Conservation (phyloP, 2,888 invertebrate genomes). For the Spodoptera picta region DNA sequence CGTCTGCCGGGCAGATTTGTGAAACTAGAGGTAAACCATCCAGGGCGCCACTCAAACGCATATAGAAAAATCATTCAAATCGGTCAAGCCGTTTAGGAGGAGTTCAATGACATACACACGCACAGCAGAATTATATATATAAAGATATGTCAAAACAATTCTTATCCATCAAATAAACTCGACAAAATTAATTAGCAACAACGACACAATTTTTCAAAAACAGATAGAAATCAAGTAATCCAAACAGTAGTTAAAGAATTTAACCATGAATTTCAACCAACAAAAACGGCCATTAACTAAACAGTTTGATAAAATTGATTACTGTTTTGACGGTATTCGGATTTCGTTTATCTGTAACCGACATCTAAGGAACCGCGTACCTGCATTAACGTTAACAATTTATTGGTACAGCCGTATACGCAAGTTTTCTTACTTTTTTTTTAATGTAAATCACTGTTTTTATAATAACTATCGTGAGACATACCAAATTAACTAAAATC, state of each 20-base stretch:
- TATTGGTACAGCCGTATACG: constrained; percentile 61
- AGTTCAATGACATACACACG: no score
- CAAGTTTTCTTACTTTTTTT: constrained; percentile 41
- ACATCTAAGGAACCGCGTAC: constrained; percentile 57
- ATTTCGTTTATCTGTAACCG: constrained; percentile 51
- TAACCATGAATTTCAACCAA: constrained; percentile 13
- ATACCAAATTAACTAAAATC: no score
- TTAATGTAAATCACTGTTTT: background rate
- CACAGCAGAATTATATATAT: no score
- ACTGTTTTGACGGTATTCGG: constrained; percentile 59
- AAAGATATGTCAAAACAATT: background rate
- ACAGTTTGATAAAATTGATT: constrained; percentile 54
- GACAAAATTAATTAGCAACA: constrained; percentile 12
- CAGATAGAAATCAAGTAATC: constrained; percentile 28
- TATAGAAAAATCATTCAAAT: no score
- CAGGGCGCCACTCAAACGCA: no score
- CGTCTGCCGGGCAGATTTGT: no score
- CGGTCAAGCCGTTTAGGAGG: no score
- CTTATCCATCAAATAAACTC: constrained; percentile 4
- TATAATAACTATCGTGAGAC: no score
- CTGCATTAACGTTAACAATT: constrained; percentile 62
- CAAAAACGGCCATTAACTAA: constrained; percentile 44
- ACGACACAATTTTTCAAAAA: constrained; percentile 35
- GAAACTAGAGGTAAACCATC: no score
- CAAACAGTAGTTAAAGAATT: constrained; percentile 49